Conservation (phyloP, 2,888 invertebrate genomes). For the Falcaria lacertinaria region DNA sequence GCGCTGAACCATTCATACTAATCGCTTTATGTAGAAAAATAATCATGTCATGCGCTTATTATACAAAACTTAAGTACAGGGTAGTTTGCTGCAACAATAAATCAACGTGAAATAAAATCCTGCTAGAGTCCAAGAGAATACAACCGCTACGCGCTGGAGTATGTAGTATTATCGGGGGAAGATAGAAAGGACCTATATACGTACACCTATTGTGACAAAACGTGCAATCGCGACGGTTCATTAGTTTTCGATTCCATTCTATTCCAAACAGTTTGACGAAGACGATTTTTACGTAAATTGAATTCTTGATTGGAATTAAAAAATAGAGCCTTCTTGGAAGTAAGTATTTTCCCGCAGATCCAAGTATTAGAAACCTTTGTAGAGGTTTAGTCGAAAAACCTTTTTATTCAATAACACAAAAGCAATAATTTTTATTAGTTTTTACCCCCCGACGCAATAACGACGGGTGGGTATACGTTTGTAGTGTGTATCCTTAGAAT, state of each 20-base stretch:
- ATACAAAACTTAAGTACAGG: neutral
- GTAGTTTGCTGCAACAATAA: neutral
- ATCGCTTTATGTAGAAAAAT: slow-evolving; percentile 49
- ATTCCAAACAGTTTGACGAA: slow-evolving; percentile 5
- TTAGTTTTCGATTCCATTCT: slow-evolving; percentile 6
- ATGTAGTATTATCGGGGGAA: neutral
- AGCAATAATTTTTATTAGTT: no score
- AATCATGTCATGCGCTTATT: slow-evolving; percentile 19
- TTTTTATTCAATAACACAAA: no score
- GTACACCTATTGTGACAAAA: slow-evolving; percentile 1
- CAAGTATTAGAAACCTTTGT: no score
- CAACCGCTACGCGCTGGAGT: no score
- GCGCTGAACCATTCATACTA: slow-evolving; percentile 54
- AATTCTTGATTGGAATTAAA: neutral
- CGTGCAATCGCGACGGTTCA: slow-evolving; percentile 2
- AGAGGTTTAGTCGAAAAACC: no score
- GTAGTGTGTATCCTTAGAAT: no score
- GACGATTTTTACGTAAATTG: slow-evolving; percentile 1
- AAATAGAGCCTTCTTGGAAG: slow-evolving; percentile 15
- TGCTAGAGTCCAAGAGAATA: no score
- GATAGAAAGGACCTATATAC: neutral
- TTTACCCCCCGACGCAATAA: no score
- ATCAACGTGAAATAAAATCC: neutral
- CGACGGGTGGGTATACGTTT: no score
- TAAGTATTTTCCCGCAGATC: no score